Evolutionary conservation across 1,140 invertebrate species (phyloP).

Genomic region (Zaprionus ghesquierei): DNA sequence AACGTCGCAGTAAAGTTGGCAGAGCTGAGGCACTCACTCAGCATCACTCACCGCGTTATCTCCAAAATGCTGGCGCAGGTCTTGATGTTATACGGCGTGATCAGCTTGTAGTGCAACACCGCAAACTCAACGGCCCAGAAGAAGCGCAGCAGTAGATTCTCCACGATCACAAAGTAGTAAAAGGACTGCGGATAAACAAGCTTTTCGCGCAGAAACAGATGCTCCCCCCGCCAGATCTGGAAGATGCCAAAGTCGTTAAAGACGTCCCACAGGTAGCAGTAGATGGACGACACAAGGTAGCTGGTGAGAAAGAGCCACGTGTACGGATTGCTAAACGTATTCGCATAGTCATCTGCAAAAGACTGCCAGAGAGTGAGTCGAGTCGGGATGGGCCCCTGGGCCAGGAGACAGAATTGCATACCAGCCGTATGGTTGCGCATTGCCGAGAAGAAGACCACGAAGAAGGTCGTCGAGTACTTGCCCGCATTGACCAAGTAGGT

Average conservation of each 20-base stretch:
- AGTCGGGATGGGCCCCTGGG: not conserved
- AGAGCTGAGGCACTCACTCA: not conserved
- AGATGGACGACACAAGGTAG: slow-evolving; percentile 90
- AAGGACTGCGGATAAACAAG: slow-evolving; percentile 91
- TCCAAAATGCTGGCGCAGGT: slow-evolving; percentile 58
- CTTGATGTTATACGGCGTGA: slow-evolving; percentile 51
- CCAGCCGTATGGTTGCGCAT: slow-evolving; percentile 51
- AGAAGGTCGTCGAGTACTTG: slow-evolving; percentile 92
- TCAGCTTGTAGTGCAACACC: slow-evolving; percentile 86
- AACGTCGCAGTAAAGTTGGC: not conserved
- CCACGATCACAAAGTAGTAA: slow-evolving; percentile 98
- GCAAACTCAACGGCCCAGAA: slow-evolving; percentile 94
- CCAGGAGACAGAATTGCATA: too few relatives aligned
- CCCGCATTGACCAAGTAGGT: slow-evolving; percentile 91
- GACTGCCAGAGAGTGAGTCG: slow-evolving; percentile 40
- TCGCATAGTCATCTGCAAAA: slow-evolving; percentile 84
- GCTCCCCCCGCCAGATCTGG: slow-evolving; percentile 91
- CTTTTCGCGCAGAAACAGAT: slow-evolving; percentile 89
- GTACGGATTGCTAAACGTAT: slow-evolving; percentile 88
- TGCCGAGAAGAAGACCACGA: slow-evolving; percentile 87
- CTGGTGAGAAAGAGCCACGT: slow-evolving; percentile 90
- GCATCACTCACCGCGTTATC: slow-evolving; percentile 64
- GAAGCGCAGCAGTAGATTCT: slow-evolving; percentile 97
- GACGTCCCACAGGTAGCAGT: slow-evolving; percentile 96
- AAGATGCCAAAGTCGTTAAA: slow-evolving; percentile 98